Conservation (phyloP, 2,113 vertebrate species). For the Psettodes erumei region DNA sequence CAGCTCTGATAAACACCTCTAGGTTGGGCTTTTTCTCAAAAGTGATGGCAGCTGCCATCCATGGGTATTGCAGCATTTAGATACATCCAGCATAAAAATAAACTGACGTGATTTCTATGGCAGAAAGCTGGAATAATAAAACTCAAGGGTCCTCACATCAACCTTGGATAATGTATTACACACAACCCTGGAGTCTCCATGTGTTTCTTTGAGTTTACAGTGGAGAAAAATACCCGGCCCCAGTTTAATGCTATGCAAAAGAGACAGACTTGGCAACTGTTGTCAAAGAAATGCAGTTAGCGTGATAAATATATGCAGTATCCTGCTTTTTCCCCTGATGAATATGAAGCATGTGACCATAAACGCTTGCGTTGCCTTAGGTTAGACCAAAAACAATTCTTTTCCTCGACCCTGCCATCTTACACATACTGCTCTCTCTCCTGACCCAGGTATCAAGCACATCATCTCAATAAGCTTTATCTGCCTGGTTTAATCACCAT, state of each 20-base stretch:
- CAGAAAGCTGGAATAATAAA: background rate
- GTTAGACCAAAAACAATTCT: background rate
- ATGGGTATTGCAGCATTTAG: background rate
- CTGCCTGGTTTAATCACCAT: slow-evolving; percentile 51
- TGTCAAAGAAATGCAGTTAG: background rate
- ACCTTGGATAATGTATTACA: background rate
- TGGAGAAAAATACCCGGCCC: background rate
- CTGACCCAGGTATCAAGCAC: slow-evolving; percentile 26
- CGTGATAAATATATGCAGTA: background rate
- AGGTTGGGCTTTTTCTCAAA: no score
- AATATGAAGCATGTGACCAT: background rate
- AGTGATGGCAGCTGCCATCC: background rate
- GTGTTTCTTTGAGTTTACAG: no score
- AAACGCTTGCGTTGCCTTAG: background rate
- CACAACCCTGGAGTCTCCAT: background rate
- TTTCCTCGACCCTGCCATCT: background rate
- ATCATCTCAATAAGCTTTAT: slow-evolving; percentile 39
- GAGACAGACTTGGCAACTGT: background rate
- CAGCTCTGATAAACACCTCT: no score
- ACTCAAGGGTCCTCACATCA: background rate
- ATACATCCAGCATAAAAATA: background rate
- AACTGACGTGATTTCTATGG: background rate
- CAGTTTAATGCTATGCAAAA: background rate
- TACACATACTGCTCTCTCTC: background rate
- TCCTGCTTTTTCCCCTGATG: background rate